A percentile compares a stretch with the other conserved stretches of the same genome.
phyloP scores from a whole-genome alignment of 1,140 invertebrate genomes.

The Atopsyche davidsoni region DNA sequence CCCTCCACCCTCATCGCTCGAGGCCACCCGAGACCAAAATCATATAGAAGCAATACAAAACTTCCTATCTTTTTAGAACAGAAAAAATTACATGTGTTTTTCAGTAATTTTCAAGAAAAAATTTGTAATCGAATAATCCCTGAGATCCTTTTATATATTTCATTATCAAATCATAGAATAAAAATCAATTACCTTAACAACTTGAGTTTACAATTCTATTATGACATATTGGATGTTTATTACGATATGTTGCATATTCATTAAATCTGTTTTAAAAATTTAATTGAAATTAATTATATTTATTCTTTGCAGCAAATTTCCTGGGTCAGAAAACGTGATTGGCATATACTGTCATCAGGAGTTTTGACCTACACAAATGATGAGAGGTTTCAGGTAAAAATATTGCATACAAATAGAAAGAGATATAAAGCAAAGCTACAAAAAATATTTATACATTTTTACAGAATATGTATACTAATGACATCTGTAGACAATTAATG shows the following conservation, averaged over 20 bases:
- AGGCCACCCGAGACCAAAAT: not conserved
- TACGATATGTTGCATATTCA: not conserved
- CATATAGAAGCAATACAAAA: not conserved
- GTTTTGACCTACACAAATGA: slow-evolving; percentile 88
- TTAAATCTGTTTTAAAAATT: not conserved
- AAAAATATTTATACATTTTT: too few relatives aligned
- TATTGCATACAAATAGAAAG: slow-evolving; percentile 13
- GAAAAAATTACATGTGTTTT: not conserved
- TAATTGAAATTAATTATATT: slow-evolving; percentile 5
- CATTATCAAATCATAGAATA: not conserved
- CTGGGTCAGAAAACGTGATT: slow-evolving; percentile 83
- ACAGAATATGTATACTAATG: too few relatives aligned
- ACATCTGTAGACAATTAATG: too few relatives aligned
- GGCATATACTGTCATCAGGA: slow-evolving; percentile 87
- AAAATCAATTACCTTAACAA: not conserved
- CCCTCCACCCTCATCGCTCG: not conserved
- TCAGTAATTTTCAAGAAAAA: not conserved
- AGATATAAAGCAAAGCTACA: slow-evolving; percentile 1
- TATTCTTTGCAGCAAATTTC: slow-evolving; percentile 64
- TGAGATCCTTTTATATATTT: slow-evolving; percentile 2
- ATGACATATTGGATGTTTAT: not conserved
- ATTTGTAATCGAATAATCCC: not conserved
- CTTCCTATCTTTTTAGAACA: not conserved
- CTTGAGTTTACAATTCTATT: too few relatives aligned
- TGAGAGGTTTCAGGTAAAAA: slow-evolving; percentile 72